phyloP scores from a whole-genome alignment of 2,797 vertebrate genomes.

The Oreortyx pictus region DNA sequence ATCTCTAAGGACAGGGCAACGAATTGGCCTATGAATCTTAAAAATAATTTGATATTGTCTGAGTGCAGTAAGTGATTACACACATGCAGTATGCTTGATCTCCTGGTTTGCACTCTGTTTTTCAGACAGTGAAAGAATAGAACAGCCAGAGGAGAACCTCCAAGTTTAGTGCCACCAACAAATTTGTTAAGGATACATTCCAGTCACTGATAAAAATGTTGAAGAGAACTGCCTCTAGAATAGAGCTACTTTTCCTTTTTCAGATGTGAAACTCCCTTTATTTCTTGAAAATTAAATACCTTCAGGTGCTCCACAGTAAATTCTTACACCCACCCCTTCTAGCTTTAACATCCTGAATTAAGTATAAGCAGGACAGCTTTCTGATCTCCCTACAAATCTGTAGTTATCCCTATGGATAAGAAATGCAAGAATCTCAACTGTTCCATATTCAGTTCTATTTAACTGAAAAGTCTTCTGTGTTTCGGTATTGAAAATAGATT shows the following conservation, averaged over 20 bases:
- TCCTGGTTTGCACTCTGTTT: neutral
- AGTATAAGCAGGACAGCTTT: neutral
- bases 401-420: neutral
- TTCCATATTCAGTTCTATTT: neutral
- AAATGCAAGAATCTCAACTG: neutral
- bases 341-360: neutral
- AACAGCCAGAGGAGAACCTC: neutral
- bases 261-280: neutral
- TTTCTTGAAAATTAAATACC: neutral
- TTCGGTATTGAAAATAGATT: neutral
- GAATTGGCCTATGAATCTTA: neutral
- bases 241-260: neutral
- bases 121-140: neutral
- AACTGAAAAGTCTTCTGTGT: neutral
- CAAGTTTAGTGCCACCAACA: neutral
- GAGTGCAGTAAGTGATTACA: too few relatives aligned
- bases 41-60: neutral
- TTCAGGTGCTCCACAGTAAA: neutral
- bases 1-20: neutral
- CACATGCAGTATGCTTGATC: fast-evolving
- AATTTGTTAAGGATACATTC: neutral
- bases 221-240: neutral
- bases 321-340: neutral
- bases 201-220: neutral
- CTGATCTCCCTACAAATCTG: neutral